phyloP scores from a whole-genome alignment of 1,140 invertebrate species.

The Solenopsis invicta region DNA sequence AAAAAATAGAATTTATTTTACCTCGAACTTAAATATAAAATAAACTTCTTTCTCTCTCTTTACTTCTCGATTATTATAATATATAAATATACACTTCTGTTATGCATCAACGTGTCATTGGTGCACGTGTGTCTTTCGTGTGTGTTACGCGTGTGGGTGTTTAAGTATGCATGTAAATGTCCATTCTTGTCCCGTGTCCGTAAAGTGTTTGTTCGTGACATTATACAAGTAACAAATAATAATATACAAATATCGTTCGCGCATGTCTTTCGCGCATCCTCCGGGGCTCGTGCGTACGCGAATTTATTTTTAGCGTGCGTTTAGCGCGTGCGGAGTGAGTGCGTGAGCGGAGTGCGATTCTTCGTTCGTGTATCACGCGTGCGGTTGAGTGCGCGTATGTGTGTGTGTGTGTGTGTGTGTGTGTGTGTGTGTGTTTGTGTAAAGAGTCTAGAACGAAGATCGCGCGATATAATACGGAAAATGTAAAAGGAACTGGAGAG shows the following conservation, averaged over 20 bases:
- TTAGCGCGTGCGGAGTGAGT: conserved; percentile 30
- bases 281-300: conserved; percentile 52
- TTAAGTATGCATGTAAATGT: not conserved
- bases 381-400: not conserved
- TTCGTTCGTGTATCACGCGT: conserved; percentile 52
- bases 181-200: not conserved
- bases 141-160: conserved; percentile 37
- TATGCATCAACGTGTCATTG: conserved; percentile 23
- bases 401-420: conserved; percentile 28
- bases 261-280: conserved; percentile 33
- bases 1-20: conserved; percentile 87
- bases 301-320: conserved; percentile 56
- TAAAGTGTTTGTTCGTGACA: conserved; percentile 14
- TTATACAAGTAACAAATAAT: conserved; percentile 55
- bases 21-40: conserved; percentile 85
- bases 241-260: conserved; percentile 54
- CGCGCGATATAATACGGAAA: conserved; percentile 65
- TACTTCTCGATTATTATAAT: conserved; percentile 75
- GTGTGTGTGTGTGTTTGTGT: conserved; percentile 48
- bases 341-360: conserved; percentile 61
- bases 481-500: conserved; percentile 12
- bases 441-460: conserved; percentile 75
- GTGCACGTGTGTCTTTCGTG: not conserved
- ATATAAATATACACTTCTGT: conserved; percentile 69
- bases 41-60: conserved; percentile 78